Evolutionary conservation across 2,888 invertebrate species (phyloP), one percentile per base, ranked within the genome.

Genomic region (Caenorhabditis panamensis): DNA sequence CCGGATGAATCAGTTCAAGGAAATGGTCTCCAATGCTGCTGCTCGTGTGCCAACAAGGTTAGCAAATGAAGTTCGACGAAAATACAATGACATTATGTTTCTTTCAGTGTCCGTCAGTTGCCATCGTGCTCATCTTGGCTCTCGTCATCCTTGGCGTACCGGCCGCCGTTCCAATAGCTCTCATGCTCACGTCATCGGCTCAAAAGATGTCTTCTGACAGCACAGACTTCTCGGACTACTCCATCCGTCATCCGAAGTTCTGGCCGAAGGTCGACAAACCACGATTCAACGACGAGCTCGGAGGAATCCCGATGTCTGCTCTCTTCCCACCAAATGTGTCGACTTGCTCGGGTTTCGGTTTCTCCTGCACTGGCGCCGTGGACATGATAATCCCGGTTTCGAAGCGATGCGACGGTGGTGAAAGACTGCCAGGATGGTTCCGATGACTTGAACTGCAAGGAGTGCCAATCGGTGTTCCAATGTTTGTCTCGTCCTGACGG

Each of bases 381-480:
- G 66, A 75, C 41, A 67, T 72, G 28, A 62, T 85, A 9, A 82
- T 86, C 49, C 67, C 82, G 16, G 83, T 85, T 1, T 71, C 82
- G 41, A 68, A 79, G 41, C 68, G 88, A 11, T 89, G 89, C 67
- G 87, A 89, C 69, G 89, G 89, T n/a, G 11, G 37, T 78, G 56
- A 61, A 63, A 3, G 87, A 89, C 64, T 89, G 89, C 62, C 56
- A 64, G 1, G 87, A 88, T 61, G 85, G 82, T 20, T 82, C 84
- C 11, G 89, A 89, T 59, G 89, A 88, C 51, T 51, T 76, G 22
- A 80, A 83, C 53, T 86, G 86, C 71, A 68, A 69, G 36, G 88
- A 82, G 24, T 89, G 89, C 64, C 86, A 86, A 58, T 84, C 89
- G 36, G 71, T 84, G n/a, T 84, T 87, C 73, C 86, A 86, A n/a